phyloP scores from a whole-genome alignment of 2,113 vertebrate genomes.

The Solea senegalensis region DNA sequence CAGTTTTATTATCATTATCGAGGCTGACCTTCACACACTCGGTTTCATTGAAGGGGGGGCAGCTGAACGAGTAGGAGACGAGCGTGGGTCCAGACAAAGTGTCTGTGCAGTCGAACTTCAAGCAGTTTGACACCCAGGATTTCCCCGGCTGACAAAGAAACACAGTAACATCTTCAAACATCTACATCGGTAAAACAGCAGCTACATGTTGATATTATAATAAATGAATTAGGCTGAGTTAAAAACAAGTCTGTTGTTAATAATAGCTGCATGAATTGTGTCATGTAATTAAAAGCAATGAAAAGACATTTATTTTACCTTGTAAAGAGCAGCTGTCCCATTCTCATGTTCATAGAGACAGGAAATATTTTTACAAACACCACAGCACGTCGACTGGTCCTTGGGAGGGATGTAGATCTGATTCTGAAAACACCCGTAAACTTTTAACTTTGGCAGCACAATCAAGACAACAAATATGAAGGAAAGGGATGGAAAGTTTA shows the following conservation, averaged over 20 bases:
- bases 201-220: too few relatives aligned
- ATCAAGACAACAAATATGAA: background rate
- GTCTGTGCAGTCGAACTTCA: constrained; percentile 88
- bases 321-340: constrained; percentile 84
- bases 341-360: constrained; percentile 89
- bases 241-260: too few relatives aligned
- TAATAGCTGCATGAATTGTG: too few relatives aligned
- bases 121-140: constrained; percentile 90
- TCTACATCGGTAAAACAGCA: background rate
- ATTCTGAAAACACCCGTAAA: constrained; percentile 80
- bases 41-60: constrained; percentile 94
- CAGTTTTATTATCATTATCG: too few relatives aligned
- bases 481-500: background rate
- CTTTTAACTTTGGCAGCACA: background rate
- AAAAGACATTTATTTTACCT: constrained; percentile 81
- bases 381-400: constrained; percentile 91
- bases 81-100: constrained; percentile 88
- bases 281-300: too few relatives aligned
- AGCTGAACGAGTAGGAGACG: constrained; percentile 90
- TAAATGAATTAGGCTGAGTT: too few relatives aligned
- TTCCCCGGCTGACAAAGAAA: constrained; percentile 79
- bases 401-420: constrained; percentile 91
- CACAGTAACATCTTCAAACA: background rate
- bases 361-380: constrained; percentile 92
- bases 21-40: constrained; percentile 93